Conservation (phyloP, 2,797 vertebrate species). For the Typhlichthys eigenmanni region DNA sequence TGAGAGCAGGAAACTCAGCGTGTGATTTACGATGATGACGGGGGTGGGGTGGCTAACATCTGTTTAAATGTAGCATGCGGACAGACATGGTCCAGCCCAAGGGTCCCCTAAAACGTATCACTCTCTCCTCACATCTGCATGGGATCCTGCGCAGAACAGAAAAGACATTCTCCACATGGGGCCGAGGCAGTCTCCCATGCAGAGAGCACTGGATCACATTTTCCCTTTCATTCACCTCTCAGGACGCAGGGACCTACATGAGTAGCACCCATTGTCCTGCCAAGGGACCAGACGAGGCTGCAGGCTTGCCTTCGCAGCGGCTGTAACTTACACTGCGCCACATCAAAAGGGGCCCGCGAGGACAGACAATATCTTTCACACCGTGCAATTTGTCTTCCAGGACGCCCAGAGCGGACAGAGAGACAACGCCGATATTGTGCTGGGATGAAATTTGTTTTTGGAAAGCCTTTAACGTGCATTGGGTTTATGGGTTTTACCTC, state of each 20-base stretch:
- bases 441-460: constrained; percentile 4
- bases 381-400: constrained; percentile 39
- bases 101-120: constrained; percentile 58
- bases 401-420: constrained; percentile 12
- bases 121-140: constrained; percentile 56
- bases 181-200: constrained; percentile 57
- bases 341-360: constrained; percentile 44
- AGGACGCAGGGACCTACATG: constrained; percentile 55
- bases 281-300: constrained; percentile 54
- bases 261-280: constrained; percentile 68
- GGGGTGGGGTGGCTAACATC: constrained; percentile 59
- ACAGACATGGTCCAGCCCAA: constrained; percentile 30
- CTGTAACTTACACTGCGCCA: constrained; percentile 65
- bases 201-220: constrained; percentile 67
- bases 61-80: constrained; percentile 69
- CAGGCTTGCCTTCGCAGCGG: constrained; percentile 50
- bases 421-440: constrained; percentile 33
- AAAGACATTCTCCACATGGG: constrained; percentile 48
- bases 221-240: constrained; percentile 70
- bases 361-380: constrained; percentile 63
- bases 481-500: constrained; percentile 12
- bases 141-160: constrained; percentile 64
- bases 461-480: constrained; percentile 19
- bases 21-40: constrained; percentile 62
- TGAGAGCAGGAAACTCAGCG: constrained; percentile 60